These are phyloP conservation scores for Ophonus ardosiacus DNA, from an alignment of 2,888 invertebrate species.

Conservation along the genomic window DNA sequence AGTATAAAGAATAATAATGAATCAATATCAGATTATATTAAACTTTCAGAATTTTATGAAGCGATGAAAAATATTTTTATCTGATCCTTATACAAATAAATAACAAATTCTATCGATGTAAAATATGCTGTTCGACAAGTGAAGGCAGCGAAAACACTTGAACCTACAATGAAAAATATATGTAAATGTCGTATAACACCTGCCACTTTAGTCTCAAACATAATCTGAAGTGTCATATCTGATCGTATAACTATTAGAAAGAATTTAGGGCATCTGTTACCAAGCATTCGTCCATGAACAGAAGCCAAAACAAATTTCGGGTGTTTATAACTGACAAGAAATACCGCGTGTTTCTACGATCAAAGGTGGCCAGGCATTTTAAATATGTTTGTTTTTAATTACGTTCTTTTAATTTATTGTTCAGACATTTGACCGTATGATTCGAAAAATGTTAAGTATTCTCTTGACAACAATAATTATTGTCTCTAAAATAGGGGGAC, in stretches of 20 bases:
- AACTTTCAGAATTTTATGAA: slow-evolving; percentile 25
- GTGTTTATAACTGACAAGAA: slow-evolving; percentile 56
- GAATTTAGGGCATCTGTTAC: slow-evolving; percentile 72
- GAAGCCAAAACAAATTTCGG: slow-evolving; percentile 66
- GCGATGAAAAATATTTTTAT: slow-evolving; percentile 36
- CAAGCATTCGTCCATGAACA: slow-evolving; percentile 64
- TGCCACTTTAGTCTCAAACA: slow-evolving; percentile 73
- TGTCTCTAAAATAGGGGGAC: no score
- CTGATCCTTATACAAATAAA: slow-evolving; percentile 45
- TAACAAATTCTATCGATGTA: slow-evolving; percentile 56
- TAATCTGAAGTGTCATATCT: slow-evolving; percentile 73
- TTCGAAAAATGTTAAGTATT: slow-evolving; percentile 26
- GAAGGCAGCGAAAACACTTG: slow-evolving; percentile 44
- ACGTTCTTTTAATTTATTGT: slow-evolving; percentile 41
- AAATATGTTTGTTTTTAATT: slow-evolving; percentile 44
- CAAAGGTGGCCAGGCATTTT: slow-evolving; percentile 48
- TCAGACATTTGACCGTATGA: neutral
- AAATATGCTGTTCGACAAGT: slow-evolving; percentile 52
- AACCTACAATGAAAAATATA: slow-evolving; percentile 66
- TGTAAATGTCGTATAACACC: slow-evolving; percentile 74
- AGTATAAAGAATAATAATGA: neutral
- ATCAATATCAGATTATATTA: slow-evolving; percentile 25
- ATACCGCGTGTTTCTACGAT: slow-evolving; percentile 46
- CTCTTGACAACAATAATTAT: neutral
- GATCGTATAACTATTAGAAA: slow-evolving; percentile 68